These are phyloP conservation scores for Troides aeacus DNA, from an alignment of 2,888 invertebrate species.

Conservation along the genomic window DNA sequence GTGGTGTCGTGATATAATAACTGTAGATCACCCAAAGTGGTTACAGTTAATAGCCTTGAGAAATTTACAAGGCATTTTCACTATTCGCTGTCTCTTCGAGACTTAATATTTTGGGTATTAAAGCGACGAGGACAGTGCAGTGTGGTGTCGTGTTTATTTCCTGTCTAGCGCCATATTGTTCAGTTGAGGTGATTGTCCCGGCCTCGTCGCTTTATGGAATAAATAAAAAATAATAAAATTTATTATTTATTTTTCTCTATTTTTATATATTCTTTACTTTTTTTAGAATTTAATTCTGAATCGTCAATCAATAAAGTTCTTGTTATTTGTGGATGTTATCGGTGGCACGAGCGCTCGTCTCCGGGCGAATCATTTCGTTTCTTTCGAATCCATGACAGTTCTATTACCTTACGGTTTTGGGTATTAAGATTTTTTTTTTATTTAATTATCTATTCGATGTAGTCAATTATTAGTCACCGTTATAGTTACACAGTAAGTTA, in stretches of 20 bases:
- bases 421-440: constrained; percentile 14
- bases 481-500: constrained; percentile 73
- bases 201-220: too few species aligned
- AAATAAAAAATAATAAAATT: too few species aligned
- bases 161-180: too few species aligned
- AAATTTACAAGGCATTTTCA: constrained; percentile 66
- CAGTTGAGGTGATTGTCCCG: too few species aligned
- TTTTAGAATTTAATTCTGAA: constrained; percentile 31
- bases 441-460: constrained; percentile 44
- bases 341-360: constrained; percentile 21
- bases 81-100: constrained; percentile 41
- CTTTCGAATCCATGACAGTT: constrained; percentile 64
- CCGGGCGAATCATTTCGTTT: constrained; percentile 24
- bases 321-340: constrained; percentile 54
- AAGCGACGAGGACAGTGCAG: too few species aligned
- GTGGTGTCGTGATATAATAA: constrained; percentile 73
- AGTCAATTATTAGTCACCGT: constrained; percentile 76
- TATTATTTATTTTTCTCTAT: too few species aligned
- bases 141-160: too few species aligned
- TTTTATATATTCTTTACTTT: too few species aligned
- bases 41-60: constrained; percentile 60
- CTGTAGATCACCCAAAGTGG: constrained; percentile 40
- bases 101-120: too few species aligned
- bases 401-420: constrained; percentile 65
- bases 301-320: constrained; percentile 69